Base-by-base conservation (phyloP, 92 coral and sea anemone species). In the Galaxea fascicularis region DNA sequence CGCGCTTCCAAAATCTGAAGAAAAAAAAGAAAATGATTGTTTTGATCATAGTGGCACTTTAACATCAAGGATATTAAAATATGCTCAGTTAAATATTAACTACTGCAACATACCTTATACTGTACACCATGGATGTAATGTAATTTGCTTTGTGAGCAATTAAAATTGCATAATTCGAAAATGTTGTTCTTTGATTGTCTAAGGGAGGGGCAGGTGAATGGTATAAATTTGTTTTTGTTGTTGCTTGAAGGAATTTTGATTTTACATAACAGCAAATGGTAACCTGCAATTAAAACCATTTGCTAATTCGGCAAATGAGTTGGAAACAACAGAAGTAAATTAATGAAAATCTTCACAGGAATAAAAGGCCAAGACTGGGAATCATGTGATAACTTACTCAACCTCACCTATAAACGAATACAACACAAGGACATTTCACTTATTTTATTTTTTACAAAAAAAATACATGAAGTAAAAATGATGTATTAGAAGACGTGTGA, bases 381-480 rank as follows among this genome's bases (percentile, higher is more conserved):
- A n/a, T n/a, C n/a, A n/a, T n/a, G n/a, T n/a, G n/a, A n/a, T n/a
- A n/a, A n/a, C n/a, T n/a, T n/a, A n/a, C n/a, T n/a, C n/a, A n/a
- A 35, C 41, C 6, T 49, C 56, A 49, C 22, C 29, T 21, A 4
- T 27, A 21, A 25, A 63, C 24, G 24, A 25, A 24, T 25, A 12
- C 68, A 63, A 24, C 11, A 0, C 41, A 35, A 63, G 6, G 68
- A 24, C 56, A 49, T 15, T 49, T 49, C 17, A 63, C 68, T 10
- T 63, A 1, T 63, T 12, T 63, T 63, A 63, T 63, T 63, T 22
- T 63, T 31, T 63, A 63, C 68, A 62, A 63, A 63, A 63, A 63
- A 56, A 8, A 8, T 10, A 22, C 30, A 22, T 63, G 24, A 30
- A 10, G 25, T 10, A n/a, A 63, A 63, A 24, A 63, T 25, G 11